phyloP scores from a whole-genome alignment of 2,797 vertebrate species.

The Carduelis carduelis region DNA sequence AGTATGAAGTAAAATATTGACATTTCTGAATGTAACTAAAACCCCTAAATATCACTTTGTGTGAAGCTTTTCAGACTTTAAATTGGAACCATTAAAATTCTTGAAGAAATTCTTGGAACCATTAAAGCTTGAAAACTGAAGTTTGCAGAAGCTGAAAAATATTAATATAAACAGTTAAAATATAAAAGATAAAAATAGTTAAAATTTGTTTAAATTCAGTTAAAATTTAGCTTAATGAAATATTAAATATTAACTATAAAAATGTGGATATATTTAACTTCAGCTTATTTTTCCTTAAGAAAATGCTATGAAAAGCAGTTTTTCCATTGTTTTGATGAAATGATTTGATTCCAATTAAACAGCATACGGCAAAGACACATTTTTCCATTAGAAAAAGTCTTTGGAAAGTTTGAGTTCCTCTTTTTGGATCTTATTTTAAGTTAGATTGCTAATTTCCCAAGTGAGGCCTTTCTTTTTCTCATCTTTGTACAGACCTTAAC shows the following conservation, averaged over 20 bases:
- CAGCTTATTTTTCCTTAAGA: background rate
- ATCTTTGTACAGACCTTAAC: background rate
- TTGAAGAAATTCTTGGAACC: background rate
- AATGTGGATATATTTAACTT: background rate
- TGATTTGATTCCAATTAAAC: background rate
- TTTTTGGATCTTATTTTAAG: background rate
- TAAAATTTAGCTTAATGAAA: background rate
- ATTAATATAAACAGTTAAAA: background rate
- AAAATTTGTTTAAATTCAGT: background rate
- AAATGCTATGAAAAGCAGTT: background rate
- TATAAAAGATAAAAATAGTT: background rate
- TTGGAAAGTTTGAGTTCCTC: background rate
- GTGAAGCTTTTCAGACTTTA: background rate
- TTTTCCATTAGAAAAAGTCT: conserved; percentile 8
- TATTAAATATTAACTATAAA: background rate
- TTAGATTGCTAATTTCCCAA: background rate
- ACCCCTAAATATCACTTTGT: background rate
- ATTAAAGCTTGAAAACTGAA: background rate
- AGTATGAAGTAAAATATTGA: background rate
- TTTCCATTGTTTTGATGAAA: conserved; percentile 12
- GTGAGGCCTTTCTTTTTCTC: background rate
- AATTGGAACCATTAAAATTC: background rate
- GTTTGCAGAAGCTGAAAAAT: background rate
- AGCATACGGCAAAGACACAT: background rate
- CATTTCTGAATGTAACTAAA: background rate